Evolutionary conservation across 2,888 invertebrate genomes (phyloP), one percentile per base, ranked within the genome.

Genomic region (Andrena chrysosceles): DNA sequence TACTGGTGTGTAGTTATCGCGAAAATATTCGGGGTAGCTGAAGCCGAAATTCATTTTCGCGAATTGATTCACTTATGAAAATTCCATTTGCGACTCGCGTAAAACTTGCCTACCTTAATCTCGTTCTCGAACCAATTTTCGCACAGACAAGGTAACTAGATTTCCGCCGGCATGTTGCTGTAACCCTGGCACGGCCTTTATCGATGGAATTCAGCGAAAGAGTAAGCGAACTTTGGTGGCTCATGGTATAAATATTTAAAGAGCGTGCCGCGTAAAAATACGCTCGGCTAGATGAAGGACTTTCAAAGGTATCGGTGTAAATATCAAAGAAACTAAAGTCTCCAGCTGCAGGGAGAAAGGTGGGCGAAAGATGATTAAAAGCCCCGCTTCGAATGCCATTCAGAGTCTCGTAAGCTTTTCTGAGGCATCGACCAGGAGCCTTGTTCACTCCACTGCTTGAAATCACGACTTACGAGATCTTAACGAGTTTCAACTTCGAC

Each of bases 321-420:
- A 42, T 42, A 8, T n/a, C 20, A 16, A 26, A 23, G 42, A 26
- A 20, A 5, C 16, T 16, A 20, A 13, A 33, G 23, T 23, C 31
- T n/a, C 20, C 31, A 54, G 31, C 31, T 49, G 29, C 31, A 13
- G 49, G 20, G 6, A 49, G 13, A 0, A 33, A 31, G 20, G 13
- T 52, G 29, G n/a, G n/a, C 67, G 49, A 67, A 52, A 31, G 31
- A 33, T 20, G 52, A 67, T 67, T 20, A 52, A 67, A 52, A 67
- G 52, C 10, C 7, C 6, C 29, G 31, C 20, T 33, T 0, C 63
- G 63, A 67, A n/a, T 52, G 16, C 13, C 26, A 8, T 26, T 42
- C 26, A 6, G n/a, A 7, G 1, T 49, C 10, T 31, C 13, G 31
- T 48, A 33, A 31, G 20, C 48, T 59, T 66, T 59, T 66, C 56